These are phyloP conservation scores for Oxyscelio sp. DNA, from an alignment of 2,888 invertebrate genomes.

Conservation along the genomic window DNA sequence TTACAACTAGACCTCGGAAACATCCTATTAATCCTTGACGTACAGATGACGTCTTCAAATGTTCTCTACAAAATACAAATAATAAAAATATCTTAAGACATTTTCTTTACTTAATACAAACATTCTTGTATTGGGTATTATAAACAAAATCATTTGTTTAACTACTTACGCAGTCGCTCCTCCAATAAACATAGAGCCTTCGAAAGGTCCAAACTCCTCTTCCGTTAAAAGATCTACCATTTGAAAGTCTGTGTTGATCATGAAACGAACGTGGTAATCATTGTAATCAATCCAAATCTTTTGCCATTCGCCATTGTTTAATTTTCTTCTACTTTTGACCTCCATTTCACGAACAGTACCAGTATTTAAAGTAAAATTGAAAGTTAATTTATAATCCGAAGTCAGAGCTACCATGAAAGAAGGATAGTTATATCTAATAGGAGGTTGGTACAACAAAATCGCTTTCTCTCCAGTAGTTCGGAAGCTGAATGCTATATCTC, in stretches of 20 bases:
- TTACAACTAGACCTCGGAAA: slow-evolving; percentile 97
- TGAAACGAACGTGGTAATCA: slow-evolving; percentile 97
- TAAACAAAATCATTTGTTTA: slow-evolving; percentile 5
- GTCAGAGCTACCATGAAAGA: slow-evolving; percentile 97
- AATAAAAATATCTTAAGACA: too few relatives aligned
- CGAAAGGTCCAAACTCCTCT: slow-evolving; percentile 97
- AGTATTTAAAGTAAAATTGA: slow-evolving; percentile 96
- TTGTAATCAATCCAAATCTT: slow-evolving; percentile 98
- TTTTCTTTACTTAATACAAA: not conserved
- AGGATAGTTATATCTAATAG: slow-evolving; percentile 95
- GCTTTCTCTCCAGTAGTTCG: slow-evolving; percentile 97
- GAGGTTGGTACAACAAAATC: slow-evolving; percentile 96
- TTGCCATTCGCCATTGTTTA: slow-evolving; percentile 98
- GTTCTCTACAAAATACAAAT: slow-evolving; percentile 91
- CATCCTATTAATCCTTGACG: slow-evolving; percentile 97
- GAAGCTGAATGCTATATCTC: slow-evolving; percentile 97
- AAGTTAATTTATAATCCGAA: slow-evolving; percentile 94
- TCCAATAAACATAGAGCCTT: slow-evolving; percentile 97
- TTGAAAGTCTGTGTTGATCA: slow-evolving; percentile 96
- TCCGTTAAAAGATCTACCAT: slow-evolving; percentile 95
- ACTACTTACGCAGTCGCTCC: slow-evolving; percentile 95
- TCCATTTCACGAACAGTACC: slow-evolving; percentile 94
- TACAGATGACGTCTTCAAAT: slow-evolving; percentile 94
- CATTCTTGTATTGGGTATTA: too few relatives aligned
- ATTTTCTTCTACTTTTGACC: slow-evolving; percentile 93